Evolutionary conservation across 2,113 vertebrate genomes (phyloP).

Genomic region (Nerophis ophidion): DNA sequence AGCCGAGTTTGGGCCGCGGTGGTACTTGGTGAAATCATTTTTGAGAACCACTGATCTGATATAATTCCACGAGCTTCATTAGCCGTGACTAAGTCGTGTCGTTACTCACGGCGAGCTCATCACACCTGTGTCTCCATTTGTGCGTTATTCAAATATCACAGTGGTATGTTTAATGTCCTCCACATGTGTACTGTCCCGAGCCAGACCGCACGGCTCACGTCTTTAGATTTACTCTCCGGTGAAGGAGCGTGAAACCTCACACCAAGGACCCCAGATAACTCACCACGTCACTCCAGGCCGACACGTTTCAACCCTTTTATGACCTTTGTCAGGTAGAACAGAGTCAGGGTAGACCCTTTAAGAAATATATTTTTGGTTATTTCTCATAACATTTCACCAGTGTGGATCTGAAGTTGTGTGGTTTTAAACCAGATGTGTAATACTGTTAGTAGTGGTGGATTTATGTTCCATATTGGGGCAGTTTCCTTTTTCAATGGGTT

Average conservation of each 20-base stretch:
- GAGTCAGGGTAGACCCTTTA: not conserved
- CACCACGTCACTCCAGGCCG: conserved; percentile 13
- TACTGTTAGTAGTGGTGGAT: no score
- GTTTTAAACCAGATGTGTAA: no score
- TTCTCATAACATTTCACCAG: no score
- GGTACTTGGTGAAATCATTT: no score
- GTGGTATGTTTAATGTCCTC: conserved; percentile 2
- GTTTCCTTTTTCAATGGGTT: no score
- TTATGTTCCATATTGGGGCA: no score
- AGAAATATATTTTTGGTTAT: no score
- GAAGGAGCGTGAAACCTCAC: conserved; percentile 35
- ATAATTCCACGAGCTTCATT: not conserved
- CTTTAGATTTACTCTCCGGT: conserved; percentile 31
- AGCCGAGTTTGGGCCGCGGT: no score
- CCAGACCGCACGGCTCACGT: conserved; percentile 25
- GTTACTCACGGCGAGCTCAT: conserved; percentile 49
- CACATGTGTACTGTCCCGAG: conserved; percentile 30
- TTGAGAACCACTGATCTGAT: no score
- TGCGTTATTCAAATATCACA: conserved; percentile 29
- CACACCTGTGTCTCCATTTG: conserved; percentile 54
- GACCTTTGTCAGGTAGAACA: not conserved
- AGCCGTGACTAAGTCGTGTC: not conserved
- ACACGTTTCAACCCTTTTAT: not conserved
- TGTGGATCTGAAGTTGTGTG: conserved; percentile 8
- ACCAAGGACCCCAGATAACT: conserved; percentile 26